These are phyloP conservation scores for Pandemis heparana DNA, from an alignment of 2,888 invertebrate species.

Conservation along the genomic window DNA sequence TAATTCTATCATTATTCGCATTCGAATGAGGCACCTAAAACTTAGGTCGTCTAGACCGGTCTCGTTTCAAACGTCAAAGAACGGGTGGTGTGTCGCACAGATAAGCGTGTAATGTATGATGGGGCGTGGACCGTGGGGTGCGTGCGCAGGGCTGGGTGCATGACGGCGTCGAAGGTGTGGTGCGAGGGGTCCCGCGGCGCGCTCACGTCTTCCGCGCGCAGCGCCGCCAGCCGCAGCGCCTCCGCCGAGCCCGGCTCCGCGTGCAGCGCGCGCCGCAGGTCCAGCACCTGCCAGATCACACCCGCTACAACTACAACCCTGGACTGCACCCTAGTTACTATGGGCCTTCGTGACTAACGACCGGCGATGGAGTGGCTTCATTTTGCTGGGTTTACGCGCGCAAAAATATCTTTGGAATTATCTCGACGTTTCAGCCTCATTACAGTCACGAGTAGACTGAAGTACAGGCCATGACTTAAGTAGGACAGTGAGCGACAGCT, in stretches of 20 bases:
- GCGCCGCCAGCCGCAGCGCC: slow-evolving; percentile 83
- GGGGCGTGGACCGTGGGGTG: slow-evolving; percentile 74
- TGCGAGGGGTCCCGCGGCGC: slow-evolving; percentile 68
- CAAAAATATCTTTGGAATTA: too few relatives aligned
- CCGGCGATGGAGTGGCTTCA: background rate
- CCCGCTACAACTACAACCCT: slow-evolving; percentile 50
- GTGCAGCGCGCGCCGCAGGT: slow-evolving; percentile 92
- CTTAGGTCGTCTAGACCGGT: background rate
- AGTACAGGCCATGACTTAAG: too few relatives aligned
- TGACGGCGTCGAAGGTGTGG: slow-evolving; percentile 85
- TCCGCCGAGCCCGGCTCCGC: slow-evolving; percentile 88
- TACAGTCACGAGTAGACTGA: too few relatives aligned
- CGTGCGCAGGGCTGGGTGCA: slow-evolving; percentile 83
- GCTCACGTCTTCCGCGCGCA: slow-evolving; percentile 84
- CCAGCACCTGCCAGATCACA: slow-evolving; percentile 89
- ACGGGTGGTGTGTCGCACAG: slow-evolving; percentile 45
- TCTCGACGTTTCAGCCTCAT: too few relatives aligned
- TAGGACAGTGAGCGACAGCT: too few relatives aligned
- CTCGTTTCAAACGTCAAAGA: background rate
- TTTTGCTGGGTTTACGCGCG: too few relatives aligned
- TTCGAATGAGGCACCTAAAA: background rate
- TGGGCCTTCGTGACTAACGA: background rate
- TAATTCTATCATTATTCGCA: background rate
- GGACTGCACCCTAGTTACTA: background rate
- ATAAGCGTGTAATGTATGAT: slow-evolving; percentile 50